Conservation (phyloP, 2,797 vertebrate species). For the Molossus molossus region DNA sequence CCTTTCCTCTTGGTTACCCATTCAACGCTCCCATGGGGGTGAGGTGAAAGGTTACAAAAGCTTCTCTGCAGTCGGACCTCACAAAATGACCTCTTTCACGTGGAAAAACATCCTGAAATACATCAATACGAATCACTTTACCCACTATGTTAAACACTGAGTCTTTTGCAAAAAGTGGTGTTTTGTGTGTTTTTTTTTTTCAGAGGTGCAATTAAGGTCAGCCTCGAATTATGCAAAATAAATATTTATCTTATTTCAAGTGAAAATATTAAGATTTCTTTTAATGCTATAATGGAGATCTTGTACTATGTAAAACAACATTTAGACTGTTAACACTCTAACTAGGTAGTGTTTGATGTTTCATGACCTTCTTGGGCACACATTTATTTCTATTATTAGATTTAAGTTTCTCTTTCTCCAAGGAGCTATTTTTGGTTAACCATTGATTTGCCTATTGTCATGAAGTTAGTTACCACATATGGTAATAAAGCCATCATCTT, state of each 20-base stretch:
- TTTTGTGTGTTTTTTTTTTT: constrained; percentile 29
- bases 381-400: constrained; percentile 44
- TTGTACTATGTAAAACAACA: not conserved
- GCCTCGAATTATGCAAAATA: constrained; percentile 64
- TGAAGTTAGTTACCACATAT: not conserved
- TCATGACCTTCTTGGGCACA: not conserved
- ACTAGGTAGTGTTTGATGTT: not conserved
- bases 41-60: constrained; percentile 32
- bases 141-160: not conserved
- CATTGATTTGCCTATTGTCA: not conserved
- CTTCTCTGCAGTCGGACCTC: constrained; percentile 6
- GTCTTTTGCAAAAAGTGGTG: not conserved
- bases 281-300: not conserved
- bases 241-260: not conserved
- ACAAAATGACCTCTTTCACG: constrained; percentile 53
- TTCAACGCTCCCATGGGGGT: not conserved
- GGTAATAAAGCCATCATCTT: not conserved
- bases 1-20: not conserved
- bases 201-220: constrained; percentile 16
- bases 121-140: not conserved
- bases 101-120: constrained; percentile 19
- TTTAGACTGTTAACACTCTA: not conserved
- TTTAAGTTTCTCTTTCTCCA: not conserved
- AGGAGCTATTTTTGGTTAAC: not conserved
- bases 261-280: constrained; percentile 23